phyloP scores from a whole-genome alignment of 2,113 vertebrate genomes.

The Rhinopithecus roxellana region DNA sequence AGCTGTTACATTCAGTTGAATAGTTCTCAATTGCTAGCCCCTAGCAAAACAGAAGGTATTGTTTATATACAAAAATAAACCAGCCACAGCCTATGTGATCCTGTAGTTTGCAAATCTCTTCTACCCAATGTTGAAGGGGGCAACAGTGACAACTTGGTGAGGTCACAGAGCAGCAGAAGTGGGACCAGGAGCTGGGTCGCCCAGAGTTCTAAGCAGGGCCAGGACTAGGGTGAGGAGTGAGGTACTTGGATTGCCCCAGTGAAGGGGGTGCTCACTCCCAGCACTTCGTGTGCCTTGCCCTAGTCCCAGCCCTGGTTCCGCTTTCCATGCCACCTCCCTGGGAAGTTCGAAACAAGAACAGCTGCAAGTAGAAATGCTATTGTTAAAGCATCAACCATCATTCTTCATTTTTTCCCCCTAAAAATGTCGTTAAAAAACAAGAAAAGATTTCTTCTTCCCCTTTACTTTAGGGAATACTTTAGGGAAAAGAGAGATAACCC shows the following conservation, averaged over 20 bases:
- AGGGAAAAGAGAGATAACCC: conserved; percentile 46
- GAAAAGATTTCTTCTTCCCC: not conserved
- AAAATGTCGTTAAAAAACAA: not conserved
- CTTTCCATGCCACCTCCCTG: not conserved
- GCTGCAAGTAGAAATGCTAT: not conserved
- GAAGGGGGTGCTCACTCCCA: not conserved
- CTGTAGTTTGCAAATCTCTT: not conserved
- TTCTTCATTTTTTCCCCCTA: conserved; percentile 21
- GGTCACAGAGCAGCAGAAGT: not conserved
- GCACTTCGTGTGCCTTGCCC: not conserved
- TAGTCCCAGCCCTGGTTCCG: too few species aligned
- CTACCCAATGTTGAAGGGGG: not conserved
- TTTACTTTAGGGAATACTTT: not conserved
- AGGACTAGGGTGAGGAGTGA: not conserved
- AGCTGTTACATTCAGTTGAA: not conserved
- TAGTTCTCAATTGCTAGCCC: not conserved
- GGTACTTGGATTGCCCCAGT: accelerated
- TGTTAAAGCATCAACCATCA: not conserved
- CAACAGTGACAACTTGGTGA: not conserved
- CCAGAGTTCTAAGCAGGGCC: accelerated
- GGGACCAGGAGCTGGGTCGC: not conserved
- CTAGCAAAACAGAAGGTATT: not conserved
- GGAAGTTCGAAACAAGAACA: not conserved
- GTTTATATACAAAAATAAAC: not conserved
- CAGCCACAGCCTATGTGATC: too few species aligned